These are phyloP conservation scores for Oxyteleia sp. DNA, from an alignment of 2,888 invertebrate species.

Conservation along the genomic window DNA sequence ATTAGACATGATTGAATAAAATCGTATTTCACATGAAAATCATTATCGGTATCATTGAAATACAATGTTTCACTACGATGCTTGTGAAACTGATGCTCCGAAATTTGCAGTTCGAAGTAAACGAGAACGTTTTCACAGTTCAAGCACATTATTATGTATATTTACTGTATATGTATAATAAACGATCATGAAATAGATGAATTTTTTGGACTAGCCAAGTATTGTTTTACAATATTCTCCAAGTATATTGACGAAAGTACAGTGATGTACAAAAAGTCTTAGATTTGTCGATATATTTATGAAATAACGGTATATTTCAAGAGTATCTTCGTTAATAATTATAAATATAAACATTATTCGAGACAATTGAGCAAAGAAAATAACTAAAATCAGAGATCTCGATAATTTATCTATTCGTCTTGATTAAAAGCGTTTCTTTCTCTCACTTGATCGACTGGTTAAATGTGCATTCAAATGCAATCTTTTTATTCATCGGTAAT, in stretches of 20 bases:
- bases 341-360: conserved; percentile 31
- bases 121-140: conserved; percentile 84
- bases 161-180: conserved; percentile 85
- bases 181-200: conserved; percentile 69
- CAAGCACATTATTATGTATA: conserved; percentile 84
- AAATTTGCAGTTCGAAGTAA: conserved; percentile 71
- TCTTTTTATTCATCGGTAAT: conserved; percentile 36
- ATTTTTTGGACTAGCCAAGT: conserved; percentile 64
- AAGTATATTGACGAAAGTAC: conserved; percentile 47
- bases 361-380: conserved; percentile 29
- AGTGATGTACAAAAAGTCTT: conserved; percentile 60
- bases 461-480: conserved; percentile 32
- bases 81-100: conserved; percentile 58
- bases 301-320: conserved; percentile 56
- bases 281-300: conserved; percentile 67
- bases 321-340: conserved; percentile 58
- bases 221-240: conserved; percentile 66
- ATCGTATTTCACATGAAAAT: not conserved
- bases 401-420: conserved; percentile 25
- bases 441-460: conserved; percentile 35
- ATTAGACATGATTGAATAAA: too few species aligned
- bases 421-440: conserved; percentile 21
- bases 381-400: not conserved
- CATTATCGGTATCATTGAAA: conserved; percentile 1
- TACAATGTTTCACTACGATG: not conserved